Evolutionary conservation across 2,113 vertebrate species (phyloP).

Genomic region (Xyliphius kryptos): DNA sequence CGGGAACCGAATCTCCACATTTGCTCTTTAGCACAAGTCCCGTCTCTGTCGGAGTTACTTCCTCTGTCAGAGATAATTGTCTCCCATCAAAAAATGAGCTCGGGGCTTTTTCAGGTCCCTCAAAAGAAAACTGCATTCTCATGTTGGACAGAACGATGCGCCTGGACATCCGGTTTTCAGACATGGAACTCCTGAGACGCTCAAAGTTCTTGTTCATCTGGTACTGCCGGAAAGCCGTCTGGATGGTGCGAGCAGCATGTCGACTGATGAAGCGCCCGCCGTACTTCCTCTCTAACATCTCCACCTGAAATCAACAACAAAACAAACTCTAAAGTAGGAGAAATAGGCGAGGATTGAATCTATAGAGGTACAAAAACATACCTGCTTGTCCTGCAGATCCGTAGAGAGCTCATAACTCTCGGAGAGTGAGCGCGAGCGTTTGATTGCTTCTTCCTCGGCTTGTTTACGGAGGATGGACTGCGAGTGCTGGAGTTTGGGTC

Average conservation of each 20-base stretch:
- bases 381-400: slow-evolving; percentile 98
- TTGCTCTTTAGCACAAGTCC: too few relatives aligned
- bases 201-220: slow-evolving; percentile 99
- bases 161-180: slow-evolving; percentile 96
- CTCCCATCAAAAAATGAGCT: slow-evolving; percentile 93
- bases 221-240: slow-evolving; percentile 96
- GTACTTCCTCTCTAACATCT: slow-evolving; percentile 99
- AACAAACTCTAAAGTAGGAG: background rate
- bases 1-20: slow-evolving; percentile 66
- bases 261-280: slow-evolving; percentile 95
- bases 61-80: slow-evolving; percentile 84
- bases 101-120: slow-evolving; percentile 91
- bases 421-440: slow-evolving; percentile 88
- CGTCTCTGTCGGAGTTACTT: too few relatives aligned
- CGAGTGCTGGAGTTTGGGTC: slow-evolving; percentile 92
- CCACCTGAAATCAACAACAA: slow-evolving; percentile 70
- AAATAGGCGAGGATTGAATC: background rate
- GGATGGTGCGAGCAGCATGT: slow-evolving; percentile 96
- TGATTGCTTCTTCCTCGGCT: slow-evolving; percentile 96
- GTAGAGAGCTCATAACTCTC: slow-evolving; percentile 99
- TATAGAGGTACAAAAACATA: slow-evolving; percentile 43
- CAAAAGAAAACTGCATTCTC: slow-evolving; percentile 99
- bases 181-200: slow-evolving; percentile 96
- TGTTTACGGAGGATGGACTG: slow-evolving; percentile 93
- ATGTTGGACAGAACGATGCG: slow-evolving; percentile 97